Percentiles rank a stretch among this genome's conserved stretches.
These are phyloP conservation scores for Alectoris magna DNA, from an alignment of 2,797 vertebrate genomes.

Conservation along the genomic window DNA sequence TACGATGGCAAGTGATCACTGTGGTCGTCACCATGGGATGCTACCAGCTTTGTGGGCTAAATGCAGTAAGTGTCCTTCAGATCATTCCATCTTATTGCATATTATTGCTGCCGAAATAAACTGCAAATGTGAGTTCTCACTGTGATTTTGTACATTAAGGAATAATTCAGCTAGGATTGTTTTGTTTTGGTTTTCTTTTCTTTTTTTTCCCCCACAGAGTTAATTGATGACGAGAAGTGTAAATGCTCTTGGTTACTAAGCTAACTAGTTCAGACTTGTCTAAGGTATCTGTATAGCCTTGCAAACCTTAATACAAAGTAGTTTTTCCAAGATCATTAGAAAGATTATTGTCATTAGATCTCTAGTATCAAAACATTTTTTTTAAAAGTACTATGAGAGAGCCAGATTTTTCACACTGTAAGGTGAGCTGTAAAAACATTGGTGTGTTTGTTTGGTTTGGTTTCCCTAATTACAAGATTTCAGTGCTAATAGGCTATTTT, in stretches of 20 bases:
- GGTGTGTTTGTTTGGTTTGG: background rate
- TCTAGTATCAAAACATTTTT: background rate
- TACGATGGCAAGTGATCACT: conserved; percentile 90
- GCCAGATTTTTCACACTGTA: background rate
- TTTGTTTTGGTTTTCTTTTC: background rate
- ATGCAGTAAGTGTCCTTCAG: conserved; percentile 84
- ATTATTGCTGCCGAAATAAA: background rate
- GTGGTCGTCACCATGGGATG: conserved; percentile 89
- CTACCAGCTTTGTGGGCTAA: conserved; percentile 95
- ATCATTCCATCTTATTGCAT: background rate
- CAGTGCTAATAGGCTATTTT: conserved; percentile 37
- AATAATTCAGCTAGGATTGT: background rate
- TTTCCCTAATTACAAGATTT: conserved; percentile 19
- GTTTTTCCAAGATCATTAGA: background rate
- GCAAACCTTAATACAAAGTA: background rate
- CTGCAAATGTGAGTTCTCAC: background rate
- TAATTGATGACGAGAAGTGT: background rate
- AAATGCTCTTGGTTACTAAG: background rate
- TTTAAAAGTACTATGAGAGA: background rate
- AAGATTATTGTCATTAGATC: background rate
- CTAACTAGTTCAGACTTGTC: background rate
- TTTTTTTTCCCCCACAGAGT: background rate
- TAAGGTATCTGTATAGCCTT: background rate
- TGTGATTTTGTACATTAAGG: background rate
- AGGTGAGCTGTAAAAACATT: background rate